These are phyloP conservation scores for Nasonia longicornis DNA, from an alignment of 1,140 invertebrate species.

Conservation along the genomic window DNA sequence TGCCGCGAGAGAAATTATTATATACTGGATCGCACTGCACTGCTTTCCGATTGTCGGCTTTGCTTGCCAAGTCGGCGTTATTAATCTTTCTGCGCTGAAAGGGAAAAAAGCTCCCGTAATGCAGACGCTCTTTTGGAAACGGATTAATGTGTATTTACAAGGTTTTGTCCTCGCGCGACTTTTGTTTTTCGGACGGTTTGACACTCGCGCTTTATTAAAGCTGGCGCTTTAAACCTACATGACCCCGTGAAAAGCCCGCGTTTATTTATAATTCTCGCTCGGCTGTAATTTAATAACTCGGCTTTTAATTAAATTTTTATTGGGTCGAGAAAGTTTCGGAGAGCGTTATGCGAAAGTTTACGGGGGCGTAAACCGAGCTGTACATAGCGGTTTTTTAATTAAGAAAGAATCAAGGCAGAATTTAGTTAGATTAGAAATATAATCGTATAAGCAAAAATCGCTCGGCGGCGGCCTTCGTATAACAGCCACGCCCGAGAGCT, in stretches of 20 bases:
- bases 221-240: neutral
- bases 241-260: neutral
- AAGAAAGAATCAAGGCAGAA: neutral
- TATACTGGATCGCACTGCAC: neutral
- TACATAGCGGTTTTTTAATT: neutral
- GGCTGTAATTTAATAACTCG: neutral
- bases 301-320: slow-evolving; percentile 2
- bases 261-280: neutral
- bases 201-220: neutral
- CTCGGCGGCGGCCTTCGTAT: neutral
- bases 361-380: neutral
- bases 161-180: neutral
- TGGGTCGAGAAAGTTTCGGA: neutral
- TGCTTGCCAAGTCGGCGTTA: neutral
- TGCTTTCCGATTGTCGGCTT: neutral
- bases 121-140: too few species aligned
- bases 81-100: neutral
- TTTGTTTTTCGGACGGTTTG: neutral
- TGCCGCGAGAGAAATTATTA: neutral
- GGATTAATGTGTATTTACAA: neutral
- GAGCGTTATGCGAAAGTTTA: neutral
- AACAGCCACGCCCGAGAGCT: neutral
- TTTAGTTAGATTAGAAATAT: neutral
- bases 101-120: neutral
- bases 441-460: neutral